A percentile compares a stretch with the other conserved stretches of the same genome.
These are phyloP conservation scores for Carettochelys insculpta DNA, from an alignment of 2,113 vertebrate species.

Conservation along the genomic window DNA sequence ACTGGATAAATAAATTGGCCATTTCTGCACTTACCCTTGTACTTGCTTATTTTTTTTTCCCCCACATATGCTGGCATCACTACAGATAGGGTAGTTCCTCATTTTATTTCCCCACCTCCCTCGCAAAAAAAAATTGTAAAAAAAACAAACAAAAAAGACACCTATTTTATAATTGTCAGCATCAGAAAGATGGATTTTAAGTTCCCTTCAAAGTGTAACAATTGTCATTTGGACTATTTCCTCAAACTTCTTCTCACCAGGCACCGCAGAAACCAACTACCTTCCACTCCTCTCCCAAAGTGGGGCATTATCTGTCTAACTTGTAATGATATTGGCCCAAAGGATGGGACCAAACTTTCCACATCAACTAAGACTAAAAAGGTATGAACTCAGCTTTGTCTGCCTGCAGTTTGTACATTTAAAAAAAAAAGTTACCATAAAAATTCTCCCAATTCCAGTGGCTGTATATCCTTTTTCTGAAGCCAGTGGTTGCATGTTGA, in stretches of 20 bases:
- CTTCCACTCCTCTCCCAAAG: background rate
- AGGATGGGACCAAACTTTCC: background rate
- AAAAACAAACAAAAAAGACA: background rate
- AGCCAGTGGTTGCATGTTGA: conserved; percentile 85
- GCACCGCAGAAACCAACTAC: background rate
- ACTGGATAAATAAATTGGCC: background rate
- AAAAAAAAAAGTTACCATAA: conserved; percentile 78
- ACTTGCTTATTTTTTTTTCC: background rate
- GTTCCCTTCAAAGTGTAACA: background rate
- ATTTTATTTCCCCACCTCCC: background rate
- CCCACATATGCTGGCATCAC: background rate
- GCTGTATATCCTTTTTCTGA: conserved; percentile 73
- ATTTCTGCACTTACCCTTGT: background rate
- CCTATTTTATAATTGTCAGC: background rate
- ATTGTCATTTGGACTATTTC: background rate
- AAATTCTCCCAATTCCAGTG: conserved; percentile 79
- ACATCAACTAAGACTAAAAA: background rate
- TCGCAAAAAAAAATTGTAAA: background rate
- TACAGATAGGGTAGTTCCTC: background rate
- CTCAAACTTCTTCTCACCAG: background rate
- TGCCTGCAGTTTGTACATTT: background rate
- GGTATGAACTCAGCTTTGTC: background rate
- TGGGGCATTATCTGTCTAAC: background rate
- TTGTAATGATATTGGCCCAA: background rate
- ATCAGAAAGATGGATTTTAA: background rate